A percentile compares a stretch with the other conserved stretches of the same genome.
Conservation (phyloP, 2,888 invertebrate species). For the Ashinkailepas kermadecensis region DNA sequence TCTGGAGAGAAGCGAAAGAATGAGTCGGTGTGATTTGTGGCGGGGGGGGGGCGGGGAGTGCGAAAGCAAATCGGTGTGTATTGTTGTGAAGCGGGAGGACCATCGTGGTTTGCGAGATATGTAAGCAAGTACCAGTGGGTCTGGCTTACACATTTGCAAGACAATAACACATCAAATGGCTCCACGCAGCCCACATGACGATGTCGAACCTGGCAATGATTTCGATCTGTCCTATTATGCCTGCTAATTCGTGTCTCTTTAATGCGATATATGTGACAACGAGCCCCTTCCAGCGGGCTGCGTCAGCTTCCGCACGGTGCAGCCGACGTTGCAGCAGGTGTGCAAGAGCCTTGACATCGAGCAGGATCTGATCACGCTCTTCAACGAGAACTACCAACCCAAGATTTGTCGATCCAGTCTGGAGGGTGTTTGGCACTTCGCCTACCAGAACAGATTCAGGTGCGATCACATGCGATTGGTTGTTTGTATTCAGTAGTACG, state of each 20-base stretch:
- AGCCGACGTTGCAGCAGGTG: slow-evolving; percentile 64
- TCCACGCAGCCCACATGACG: no score
- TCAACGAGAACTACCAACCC: slow-evolving; percentile 81
- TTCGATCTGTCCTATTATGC: no score
- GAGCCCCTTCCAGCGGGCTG: slow-evolving; percentile 54
- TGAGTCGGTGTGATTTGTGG: background rate
- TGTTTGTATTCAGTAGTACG: no score
- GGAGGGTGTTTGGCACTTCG: slow-evolving; percentile 95
- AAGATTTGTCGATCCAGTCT: slow-evolving; percentile 85
- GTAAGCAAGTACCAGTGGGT: no score
- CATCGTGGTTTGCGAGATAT: no score
- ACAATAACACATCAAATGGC: no score
- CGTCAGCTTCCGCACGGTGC: slow-evolving; percentile 54
- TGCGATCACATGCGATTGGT: slow-evolving; percentile 13
- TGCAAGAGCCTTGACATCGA: slow-evolving; percentile 57
- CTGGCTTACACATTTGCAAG: no score
- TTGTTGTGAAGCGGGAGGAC: no score
- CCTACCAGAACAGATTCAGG: slow-evolving; percentile 66
- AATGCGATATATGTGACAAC: no score
- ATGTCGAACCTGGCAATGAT: no score
- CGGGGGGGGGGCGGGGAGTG: background rate
- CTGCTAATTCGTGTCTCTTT: no score
- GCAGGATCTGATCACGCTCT: slow-evolving; percentile 66
- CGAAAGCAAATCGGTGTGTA: background rate
- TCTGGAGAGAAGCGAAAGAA: no score